phyloP scores from a whole-genome alignment of 1,140 invertebrate species.

The Triops longicaudatus region DNA sequence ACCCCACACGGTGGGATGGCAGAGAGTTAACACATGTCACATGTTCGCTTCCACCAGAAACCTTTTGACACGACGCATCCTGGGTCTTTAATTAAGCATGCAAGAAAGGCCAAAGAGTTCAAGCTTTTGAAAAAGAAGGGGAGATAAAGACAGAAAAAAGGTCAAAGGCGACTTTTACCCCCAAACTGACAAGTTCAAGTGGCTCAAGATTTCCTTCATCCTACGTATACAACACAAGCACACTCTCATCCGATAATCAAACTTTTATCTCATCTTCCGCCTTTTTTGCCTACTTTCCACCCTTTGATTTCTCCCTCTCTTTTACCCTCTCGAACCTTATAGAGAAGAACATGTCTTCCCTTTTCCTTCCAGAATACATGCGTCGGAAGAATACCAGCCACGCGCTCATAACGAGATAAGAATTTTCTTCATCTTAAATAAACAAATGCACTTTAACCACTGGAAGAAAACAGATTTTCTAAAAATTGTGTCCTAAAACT shows the following conservation, averaged over 20 bases:
- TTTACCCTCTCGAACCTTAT: background rate
- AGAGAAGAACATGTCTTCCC: too few species aligned
- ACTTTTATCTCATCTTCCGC: background rate
- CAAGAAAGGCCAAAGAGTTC: background rate
- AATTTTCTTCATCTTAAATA: background rate
- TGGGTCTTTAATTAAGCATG: background rate
- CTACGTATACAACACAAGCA: background rate
- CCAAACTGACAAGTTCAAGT: background rate
- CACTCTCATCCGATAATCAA: background rate
- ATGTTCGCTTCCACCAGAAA: background rate
- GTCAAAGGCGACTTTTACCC: background rate
- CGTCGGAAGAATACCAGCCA: background rate
- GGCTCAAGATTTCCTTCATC: background rate
- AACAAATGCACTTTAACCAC: background rate
- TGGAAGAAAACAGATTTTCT: background rate
- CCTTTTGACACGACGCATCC: slow-evolving; percentile 10
- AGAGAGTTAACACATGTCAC: background rate
- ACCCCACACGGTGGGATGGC: too few species aligned
- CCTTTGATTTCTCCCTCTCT: background rate
- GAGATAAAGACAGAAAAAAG: background rate
- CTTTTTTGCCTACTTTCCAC: background rate
- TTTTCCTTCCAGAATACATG: too few species aligned
- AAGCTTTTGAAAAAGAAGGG: too few species aligned
- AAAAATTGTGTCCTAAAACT: background rate
- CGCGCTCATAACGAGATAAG: background rate